These are phyloP conservation scores for Laothoe populi DNA, from an alignment of 2,888 invertebrate species.

Conservation along the genomic window DNA sequence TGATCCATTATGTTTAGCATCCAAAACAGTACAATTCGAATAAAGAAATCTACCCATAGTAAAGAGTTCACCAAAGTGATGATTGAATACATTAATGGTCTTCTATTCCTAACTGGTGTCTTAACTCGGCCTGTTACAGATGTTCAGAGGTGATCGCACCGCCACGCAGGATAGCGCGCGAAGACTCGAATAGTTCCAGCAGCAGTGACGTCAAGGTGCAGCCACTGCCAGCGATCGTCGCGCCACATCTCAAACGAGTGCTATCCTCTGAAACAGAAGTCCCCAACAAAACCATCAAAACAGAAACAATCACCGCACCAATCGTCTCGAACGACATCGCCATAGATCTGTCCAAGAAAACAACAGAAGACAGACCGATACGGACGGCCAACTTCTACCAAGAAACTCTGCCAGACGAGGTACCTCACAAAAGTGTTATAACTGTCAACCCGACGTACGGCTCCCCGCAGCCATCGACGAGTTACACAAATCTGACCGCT, in stretches of 20 bases:
- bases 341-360: conserved; percentile 68
- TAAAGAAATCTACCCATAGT: too few relatives aligned
- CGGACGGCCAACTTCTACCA: conserved; percentile 76
- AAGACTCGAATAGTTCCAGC: conserved; percentile 73
- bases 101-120: too few relatives aligned
- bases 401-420: conserved; percentile 68
- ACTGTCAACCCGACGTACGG: conserved; percentile 70
- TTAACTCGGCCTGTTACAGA: conserved; percentile 44
- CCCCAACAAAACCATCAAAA: conserved; percentile 44
- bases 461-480: conserved; percentile 75
- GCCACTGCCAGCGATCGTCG: conserved; percentile 36
- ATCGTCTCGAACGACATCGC: conserved; percentile 52
- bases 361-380: conserved; percentile 50
- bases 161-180: conserved; percentile 61
- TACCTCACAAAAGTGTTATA: conserved; percentile 69
- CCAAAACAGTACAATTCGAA: too few relatives aligned
- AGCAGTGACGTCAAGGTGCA: conserved; percentile 51
- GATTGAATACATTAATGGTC: too few relatives aligned
- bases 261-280: conserved; percentile 55
- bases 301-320: conserved; percentile 56
- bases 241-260: conserved; percentile 51
- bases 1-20: too few relatives aligned
- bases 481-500: conserved; percentile 53
- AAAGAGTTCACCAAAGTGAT: too few relatives aligned
- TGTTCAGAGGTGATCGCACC: conserved; percentile 64